These are phyloP conservation scores for Onthophagus sagittarius DNA, from an alignment of 2,888 invertebrate genomes.

Conservation along the genomic window DNA sequence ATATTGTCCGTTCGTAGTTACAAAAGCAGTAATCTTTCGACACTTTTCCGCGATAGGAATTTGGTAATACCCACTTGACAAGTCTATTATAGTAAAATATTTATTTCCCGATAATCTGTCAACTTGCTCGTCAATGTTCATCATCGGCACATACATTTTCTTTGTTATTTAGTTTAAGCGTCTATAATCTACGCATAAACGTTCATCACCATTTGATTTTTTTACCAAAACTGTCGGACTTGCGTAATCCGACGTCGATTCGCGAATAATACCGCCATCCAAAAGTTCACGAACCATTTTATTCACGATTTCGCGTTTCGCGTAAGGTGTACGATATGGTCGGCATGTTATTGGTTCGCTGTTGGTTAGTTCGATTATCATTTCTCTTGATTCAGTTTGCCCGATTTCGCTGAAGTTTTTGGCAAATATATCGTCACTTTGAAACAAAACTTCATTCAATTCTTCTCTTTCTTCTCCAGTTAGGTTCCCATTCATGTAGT, in stretches of 20 bases:
- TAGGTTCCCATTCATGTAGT: neutral
- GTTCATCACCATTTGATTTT: conserved; percentile 25
- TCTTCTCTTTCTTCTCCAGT: neutral
- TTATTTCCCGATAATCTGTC: conserved; percentile 26
- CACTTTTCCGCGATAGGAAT: neutral
- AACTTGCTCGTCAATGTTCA: conserved; percentile 33
- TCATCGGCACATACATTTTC: conserved; percentile 32
- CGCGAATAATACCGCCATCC: conserved; percentile 21
- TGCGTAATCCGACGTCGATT: conserved; percentile 28
- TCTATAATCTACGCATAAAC: conserved; percentile 30
- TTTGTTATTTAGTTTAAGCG: conserved; percentile 32
- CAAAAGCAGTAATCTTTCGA: neutral
- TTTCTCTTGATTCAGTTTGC: conserved; percentile 18
- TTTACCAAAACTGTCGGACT: conserved; percentile 24
- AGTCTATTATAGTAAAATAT: conserved; percentile 32
- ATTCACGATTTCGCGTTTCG: conserved; percentile 22
- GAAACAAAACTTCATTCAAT: neutral
- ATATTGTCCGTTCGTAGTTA: conserved; percentile 32
- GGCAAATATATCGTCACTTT: conserved; percentile 4
- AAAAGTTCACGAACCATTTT: conserved; percentile 24
- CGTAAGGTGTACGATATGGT: conserved; percentile 28
- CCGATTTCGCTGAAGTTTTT: conserved; percentile 13
- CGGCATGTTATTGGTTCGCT: conserved; percentile 23
- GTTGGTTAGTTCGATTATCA: conserved; percentile 25
- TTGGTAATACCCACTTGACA: neutral